Evolutionary conservation across 2,113 vertebrate genomes (phyloP).

Genomic region (Corythaixoides concolor): DNA sequence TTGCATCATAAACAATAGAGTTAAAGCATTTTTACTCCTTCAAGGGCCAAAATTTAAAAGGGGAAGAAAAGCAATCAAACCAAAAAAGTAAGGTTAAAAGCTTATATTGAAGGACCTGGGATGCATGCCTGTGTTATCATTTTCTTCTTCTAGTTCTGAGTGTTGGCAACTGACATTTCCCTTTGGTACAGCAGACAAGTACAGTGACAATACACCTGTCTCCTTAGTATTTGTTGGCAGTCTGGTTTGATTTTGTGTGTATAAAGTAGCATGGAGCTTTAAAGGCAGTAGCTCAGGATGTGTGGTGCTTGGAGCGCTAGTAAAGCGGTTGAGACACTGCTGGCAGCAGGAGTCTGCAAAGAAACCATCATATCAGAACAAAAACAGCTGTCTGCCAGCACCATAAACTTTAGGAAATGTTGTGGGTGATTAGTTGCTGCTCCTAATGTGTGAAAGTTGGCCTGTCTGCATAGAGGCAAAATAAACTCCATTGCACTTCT

Average conservation of each 20-base stretch:
- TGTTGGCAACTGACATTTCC: background rate
- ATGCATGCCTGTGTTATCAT: background rate
- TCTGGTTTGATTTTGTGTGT: background rate
- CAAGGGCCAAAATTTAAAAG: background rate
- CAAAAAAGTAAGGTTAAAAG: background rate
- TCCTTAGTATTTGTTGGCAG: background rate
- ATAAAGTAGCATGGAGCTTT: background rate
- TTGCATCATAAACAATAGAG: background rate
- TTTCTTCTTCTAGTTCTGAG: background rate
- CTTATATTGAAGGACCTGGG: background rate
- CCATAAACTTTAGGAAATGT: slow-evolving; percentile 50
- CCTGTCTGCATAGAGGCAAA: slow-evolving; percentile 37
- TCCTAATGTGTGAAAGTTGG: slow-evolving; percentile 66
- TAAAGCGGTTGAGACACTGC: slow-evolving; percentile 8
- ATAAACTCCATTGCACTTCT: slow-evolving; percentile 28
- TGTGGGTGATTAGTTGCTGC: slow-evolving; percentile 58
- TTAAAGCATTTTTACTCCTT: background rate
- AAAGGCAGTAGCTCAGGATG: background rate
- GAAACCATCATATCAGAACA: slow-evolving; percentile 29
- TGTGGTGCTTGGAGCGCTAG: background rate
- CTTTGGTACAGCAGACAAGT: background rate
- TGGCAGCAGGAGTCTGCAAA: slow-evolving; percentile 35
- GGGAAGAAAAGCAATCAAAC: background rate
- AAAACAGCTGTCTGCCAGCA: slow-evolving; percentile 56
- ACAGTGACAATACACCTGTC: background rate